phyloP scores from a whole-genome alignment of 2,888 invertebrate genomes.

The Carabus problematicus region DNA sequence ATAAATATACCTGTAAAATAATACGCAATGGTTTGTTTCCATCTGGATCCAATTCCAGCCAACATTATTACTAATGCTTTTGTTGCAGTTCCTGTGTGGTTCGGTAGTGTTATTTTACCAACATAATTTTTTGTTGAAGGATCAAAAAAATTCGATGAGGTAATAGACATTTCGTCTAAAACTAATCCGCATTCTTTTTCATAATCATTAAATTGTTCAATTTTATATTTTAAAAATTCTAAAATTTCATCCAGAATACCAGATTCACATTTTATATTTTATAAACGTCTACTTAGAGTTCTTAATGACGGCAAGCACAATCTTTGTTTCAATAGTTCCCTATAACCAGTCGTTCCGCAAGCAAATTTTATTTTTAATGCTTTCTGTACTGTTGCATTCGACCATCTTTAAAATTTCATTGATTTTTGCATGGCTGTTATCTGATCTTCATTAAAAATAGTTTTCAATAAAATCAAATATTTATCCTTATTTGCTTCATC shows the following conservation, averaged over 20 bases:
- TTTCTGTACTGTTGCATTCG: constrained; percentile 45
- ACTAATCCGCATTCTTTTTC: constrained; percentile 37
- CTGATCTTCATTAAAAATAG: constrained; percentile 25
- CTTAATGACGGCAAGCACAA: constrained; percentile 10
- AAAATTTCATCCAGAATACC: constrained; percentile 26
- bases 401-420: constrained; percentile 33
- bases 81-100: constrained; percentile 36
- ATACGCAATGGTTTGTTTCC: constrained; percentile 41
- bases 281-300: constrained; percentile 16
- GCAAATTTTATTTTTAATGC: constrained; percentile 36
- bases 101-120: constrained; percentile 42
- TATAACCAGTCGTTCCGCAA: neutral
- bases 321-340: constrained; percentile 1
- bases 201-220: constrained; percentile 30
- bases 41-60: too few relatives aligned
- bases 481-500: too few relatives aligned
- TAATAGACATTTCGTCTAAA: constrained; percentile 43
- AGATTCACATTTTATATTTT: constrained; percentile 14
- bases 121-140: constrained; percentile 27
- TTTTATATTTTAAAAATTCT: constrained; percentile 33
- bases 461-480: too few relatives aligned
- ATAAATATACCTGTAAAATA: constrained; percentile 25
- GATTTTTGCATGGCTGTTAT: constrained; percentile 17
- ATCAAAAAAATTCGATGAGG: constrained; percentile 33
- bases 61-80: too few relatives aligned